phyloP scores from a whole-genome alignment of 2,888 invertebrate genomes.

The Crepidodera aurea region DNA sequence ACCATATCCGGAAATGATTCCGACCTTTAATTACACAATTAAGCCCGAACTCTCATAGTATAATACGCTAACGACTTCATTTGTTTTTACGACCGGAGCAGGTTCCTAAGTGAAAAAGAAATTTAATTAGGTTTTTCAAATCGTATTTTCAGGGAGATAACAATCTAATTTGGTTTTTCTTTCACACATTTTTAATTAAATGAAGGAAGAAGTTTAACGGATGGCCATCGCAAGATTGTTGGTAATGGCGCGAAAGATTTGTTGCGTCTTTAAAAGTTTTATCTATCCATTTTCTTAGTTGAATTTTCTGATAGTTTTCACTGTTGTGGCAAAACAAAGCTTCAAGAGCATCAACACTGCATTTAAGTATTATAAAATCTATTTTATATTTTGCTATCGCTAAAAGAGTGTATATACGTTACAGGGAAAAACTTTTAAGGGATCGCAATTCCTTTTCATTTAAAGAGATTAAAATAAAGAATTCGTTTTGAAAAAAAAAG shows the following conservation, averaged over 20 bases:
- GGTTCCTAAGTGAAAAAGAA: conserved; percentile 39
- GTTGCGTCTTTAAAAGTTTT: conserved; percentile 24
- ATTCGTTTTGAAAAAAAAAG: no score
- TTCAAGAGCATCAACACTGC: no score
- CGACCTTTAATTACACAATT: conserved; percentile 35
- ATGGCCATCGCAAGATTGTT: conserved; percentile 27
- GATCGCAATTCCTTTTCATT: no score
- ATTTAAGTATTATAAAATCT: no score
- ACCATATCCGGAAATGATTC: conserved; percentile 30
- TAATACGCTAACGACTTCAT: conserved; percentile 37
- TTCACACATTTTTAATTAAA: conserved; percentile 40
- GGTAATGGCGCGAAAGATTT: conserved; percentile 22
- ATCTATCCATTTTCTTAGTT: conserved; percentile 17
- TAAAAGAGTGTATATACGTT: no score
- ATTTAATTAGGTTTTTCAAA: conserved; percentile 38
- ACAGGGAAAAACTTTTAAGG: no score
- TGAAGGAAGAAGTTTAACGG: conserved; percentile 27
- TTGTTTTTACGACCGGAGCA: conserved; percentile 36
- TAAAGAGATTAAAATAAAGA: no score
- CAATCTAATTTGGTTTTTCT: conserved; percentile 38
- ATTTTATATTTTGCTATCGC: no score
- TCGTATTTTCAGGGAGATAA: conserved; percentile 39
- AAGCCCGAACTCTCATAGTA: conserved; percentile 32
- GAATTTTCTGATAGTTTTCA: conserved; percentile 16
- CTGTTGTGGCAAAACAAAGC: neutral